Base-by-base conservation (phyloP, 2,797 vertebrate genomes). In the Eulemur rubriventer region DNA sequence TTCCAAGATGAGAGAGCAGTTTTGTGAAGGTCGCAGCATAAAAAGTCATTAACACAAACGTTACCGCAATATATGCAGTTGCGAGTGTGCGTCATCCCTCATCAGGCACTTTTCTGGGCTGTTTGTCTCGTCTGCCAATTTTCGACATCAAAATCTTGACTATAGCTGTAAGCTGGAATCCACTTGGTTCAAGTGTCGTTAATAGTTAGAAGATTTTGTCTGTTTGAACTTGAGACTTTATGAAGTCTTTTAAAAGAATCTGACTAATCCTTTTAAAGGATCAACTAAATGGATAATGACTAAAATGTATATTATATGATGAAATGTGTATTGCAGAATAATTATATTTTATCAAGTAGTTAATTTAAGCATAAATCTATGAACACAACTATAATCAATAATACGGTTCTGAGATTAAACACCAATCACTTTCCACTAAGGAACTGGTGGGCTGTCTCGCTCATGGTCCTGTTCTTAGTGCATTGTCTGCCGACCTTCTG, bases 181-280 rank as follows among this genome's bases (percentile, higher is more conserved):
- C 38, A 59, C 30, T 80, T 69, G 35, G 4, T 75, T 94, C 33
- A 57, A 92, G 48, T 72, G 11, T 70, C 61, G 59, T 75, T 41
- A 59, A 28, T 50, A 78, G 89, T 81, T 89, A 92, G 83, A 78
- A 18, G 24, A 63, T 70, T 78, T 91, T 92, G 38, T 86, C 72
- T 91, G 55, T 63, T 78, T 91, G 85, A 83, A 83, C 57, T 76
- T 43, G 82, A 76, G 33, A 65, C 83, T 96, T 95, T 72, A 89
- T 76, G 79, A 94, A 87, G 83, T 57, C 78, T 76, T 91, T 87
- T 87, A 28, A 84, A 89, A 96, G 41, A 57, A 79, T 93, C 38
- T 59, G 33, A 85, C 28, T 83, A 55, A 94, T 83, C 78, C 92
- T 84, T 88, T 94, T 72, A 91, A 72, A 88, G 83, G 55, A 16